Percentiles rank a stretch among this genome's conserved stretches.
phyloP scores from a whole-genome alignment of 2,113 vertebrate genomes.

The Brachyhypopomus gauderio region DNA sequence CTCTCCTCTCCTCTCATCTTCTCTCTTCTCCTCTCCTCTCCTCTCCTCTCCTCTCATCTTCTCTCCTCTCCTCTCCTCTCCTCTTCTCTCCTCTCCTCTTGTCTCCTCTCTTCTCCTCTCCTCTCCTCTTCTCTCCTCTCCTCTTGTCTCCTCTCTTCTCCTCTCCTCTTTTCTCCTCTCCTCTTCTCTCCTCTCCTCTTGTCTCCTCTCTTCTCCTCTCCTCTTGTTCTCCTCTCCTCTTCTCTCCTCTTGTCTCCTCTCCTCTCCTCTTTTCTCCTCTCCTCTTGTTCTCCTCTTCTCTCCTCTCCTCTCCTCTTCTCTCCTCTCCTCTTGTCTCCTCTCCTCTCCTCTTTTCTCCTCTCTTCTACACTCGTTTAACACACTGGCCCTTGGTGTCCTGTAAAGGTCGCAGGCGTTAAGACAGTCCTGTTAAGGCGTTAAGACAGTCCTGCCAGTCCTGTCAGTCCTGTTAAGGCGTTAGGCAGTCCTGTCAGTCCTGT shows the following conservation, averaged over 20 bases:
- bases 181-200: neutral
- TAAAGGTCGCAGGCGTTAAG: conserved; percentile 38
- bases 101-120: too few relatives aligned
- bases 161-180: neutral
- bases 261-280: too few relatives aligned
- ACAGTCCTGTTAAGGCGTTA: conserved; percentile 3
- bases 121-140: too few relatives aligned
- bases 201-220: neutral
- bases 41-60: neutral
- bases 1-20: neutral
- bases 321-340: too few relatives aligned
- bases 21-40: neutral
- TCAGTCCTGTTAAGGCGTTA: too few relatives aligned
- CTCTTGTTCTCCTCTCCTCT: neutral
- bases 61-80: neutral
- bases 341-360: neutral
- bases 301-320: neutral
- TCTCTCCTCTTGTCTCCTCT: neutral
- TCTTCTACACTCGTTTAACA: conserved; percentile 32
- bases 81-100: too few relatives aligned
- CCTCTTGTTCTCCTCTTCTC: neutral
- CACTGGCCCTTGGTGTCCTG: conserved; percentile 29
- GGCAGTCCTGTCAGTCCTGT: too few relatives aligned
- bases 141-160: neutral
- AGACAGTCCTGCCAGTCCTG: too few relatives aligned